Conservation (phyloP, 2,113 vertebrate genomes). For the Psophia crepitans region DNA sequence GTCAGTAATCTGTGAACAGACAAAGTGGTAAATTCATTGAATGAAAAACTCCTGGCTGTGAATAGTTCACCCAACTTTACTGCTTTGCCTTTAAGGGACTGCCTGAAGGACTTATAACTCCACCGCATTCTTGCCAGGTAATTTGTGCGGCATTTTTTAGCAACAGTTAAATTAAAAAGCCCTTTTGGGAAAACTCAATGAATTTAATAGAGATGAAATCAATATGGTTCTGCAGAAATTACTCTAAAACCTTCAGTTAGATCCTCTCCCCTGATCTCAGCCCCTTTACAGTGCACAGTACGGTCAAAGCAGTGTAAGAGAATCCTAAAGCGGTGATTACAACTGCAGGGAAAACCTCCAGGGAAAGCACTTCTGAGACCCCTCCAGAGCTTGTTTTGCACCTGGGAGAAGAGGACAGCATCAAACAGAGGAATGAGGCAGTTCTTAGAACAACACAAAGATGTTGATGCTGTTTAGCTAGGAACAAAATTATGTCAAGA, state of each 20-base stretch:
- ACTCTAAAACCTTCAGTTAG: conserved; percentile 1
- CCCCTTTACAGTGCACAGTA: neutral
- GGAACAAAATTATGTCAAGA: neutral
- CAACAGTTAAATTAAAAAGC: conserved; percentile 53
- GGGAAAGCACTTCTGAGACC: neutral
- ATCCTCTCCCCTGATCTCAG: neutral
- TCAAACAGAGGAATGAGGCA: neutral
- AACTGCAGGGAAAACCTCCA: neutral
- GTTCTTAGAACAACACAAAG: neutral
- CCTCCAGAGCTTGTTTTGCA: neutral
- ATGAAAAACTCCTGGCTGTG: conserved; percentile 15
- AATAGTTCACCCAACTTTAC: conserved; percentile 33
- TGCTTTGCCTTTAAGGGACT: conserved; percentile 49
- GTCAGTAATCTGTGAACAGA: conserved; percentile 31
- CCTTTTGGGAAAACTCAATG: conserved; percentile 43
- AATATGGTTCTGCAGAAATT: conserved; percentile 40
- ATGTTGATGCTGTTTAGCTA: neutral
- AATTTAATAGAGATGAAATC: conserved; percentile 56
- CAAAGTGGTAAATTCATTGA: conserved; percentile 26
- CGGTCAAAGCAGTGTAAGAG: neutral
- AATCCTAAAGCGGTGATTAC: neutral
- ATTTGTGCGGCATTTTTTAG: conserved; percentile 56
- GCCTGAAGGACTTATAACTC: conserved; percentile 46
- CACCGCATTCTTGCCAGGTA: conserved; percentile 34
- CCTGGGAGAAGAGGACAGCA: neutral